A percentile compares a stretch with the other conserved stretches of the same genome.
Conservation (phyloP, 2,888 invertebrate genomes). For the Eupithecia abbreviata region DNA sequence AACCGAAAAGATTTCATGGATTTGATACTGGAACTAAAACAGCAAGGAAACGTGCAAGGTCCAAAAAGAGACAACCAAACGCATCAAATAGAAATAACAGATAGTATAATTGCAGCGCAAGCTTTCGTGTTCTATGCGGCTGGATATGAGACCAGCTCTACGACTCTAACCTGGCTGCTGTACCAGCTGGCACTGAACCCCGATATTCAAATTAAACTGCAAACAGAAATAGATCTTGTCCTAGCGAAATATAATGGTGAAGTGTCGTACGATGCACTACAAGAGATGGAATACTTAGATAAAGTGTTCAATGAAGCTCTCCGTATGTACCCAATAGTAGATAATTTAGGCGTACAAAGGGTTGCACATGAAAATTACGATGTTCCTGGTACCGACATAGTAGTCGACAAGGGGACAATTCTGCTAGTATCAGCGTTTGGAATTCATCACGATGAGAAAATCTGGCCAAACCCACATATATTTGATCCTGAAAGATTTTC, state of each 20-base stretch:
- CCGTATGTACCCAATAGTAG: slow-evolving; percentile 72
- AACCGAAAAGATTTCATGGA: slow-evolving; percentile 33
- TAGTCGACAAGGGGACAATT: slow-evolving; percentile 59
- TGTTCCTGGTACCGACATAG: slow-evolving; percentile 62
- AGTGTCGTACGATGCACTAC: slow-evolving; percentile 65
- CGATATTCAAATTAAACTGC: slow-evolving; percentile 64
- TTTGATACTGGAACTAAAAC: slow-evolving; percentile 49
- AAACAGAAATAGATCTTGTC: slow-evolving; percentile 58
- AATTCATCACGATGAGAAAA: slow-evolving; percentile 69
- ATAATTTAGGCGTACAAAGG: slow-evolving; percentile 57
- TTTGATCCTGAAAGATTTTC: slow-evolving; percentile 78
- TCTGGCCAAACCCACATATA: slow-evolving; percentile 68
- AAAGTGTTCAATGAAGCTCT: slow-evolving; percentile 68
- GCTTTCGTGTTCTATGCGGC: slow-evolving; percentile 72
- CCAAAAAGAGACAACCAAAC: slow-evolving; percentile 40
- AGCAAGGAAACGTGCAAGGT: slow-evolving; percentile 48
- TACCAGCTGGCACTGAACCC: slow-evolving; percentile 66
- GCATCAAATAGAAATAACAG: slow-evolving; percentile 53
- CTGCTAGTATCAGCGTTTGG: slow-evolving; percentile 62
- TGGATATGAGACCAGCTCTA: slow-evolving; percentile 75
- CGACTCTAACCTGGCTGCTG: slow-evolving; percentile 63
- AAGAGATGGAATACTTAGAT: slow-evolving; percentile 67
- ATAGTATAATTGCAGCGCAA: slow-evolving; percentile 65
- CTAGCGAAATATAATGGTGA: slow-evolving; percentile 55
- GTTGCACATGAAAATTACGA: slow-evolving; percentile 59